Conservation (phyloP, 2,888 invertebrate species). For the Candidula unifasciata region DNA sequence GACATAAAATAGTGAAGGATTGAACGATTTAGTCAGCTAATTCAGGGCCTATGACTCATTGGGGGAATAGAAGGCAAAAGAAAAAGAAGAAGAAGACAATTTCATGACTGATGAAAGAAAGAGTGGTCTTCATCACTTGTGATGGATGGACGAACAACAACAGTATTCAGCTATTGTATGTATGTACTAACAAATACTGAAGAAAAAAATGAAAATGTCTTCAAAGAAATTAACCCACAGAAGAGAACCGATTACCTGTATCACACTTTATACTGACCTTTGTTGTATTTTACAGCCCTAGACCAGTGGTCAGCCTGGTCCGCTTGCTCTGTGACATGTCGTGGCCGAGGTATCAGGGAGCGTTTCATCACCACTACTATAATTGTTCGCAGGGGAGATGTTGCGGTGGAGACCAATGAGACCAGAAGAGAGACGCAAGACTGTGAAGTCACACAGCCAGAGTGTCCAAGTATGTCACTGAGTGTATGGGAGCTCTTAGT, state of each 20-base stretch:
- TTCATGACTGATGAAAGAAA: too few relatives aligned
- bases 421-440: slow-evolving; percentile 15
- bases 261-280: background rate
- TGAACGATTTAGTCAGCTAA: too few relatives aligned
- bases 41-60: too few relatives aligned
- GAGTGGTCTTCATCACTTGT: too few relatives aligned
- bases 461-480: slow-evolving; percentile 29
- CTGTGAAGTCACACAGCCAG: slow-evolving; percentile 23
- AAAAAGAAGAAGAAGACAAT: too few relatives aligned
- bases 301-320: slow-evolving; percentile 29
- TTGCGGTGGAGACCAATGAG: background rate
- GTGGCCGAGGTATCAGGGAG: slow-evolving; percentile 24
- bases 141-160: too few relatives aligned
- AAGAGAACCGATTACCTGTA: background rate
- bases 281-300: background rate
- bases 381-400: background rate
- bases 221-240: too few relatives aligned
- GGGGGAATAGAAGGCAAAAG: too few relatives aligned
- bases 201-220: too few relatives aligned
- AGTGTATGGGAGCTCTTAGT: background rate
- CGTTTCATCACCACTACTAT: background rate
- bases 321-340: slow-evolving; percentile 39
- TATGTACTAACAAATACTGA: too few relatives aligned
- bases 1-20: too few relatives aligned
- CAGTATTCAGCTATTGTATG: too few relatives aligned